Percentiles rank a stretch among this genome's conserved stretches.
These are phyloP conservation scores for Trachops cirrhosus DNA, from an alignment of 2,797 vertebrate species.

Conservation along the genomic window DNA sequence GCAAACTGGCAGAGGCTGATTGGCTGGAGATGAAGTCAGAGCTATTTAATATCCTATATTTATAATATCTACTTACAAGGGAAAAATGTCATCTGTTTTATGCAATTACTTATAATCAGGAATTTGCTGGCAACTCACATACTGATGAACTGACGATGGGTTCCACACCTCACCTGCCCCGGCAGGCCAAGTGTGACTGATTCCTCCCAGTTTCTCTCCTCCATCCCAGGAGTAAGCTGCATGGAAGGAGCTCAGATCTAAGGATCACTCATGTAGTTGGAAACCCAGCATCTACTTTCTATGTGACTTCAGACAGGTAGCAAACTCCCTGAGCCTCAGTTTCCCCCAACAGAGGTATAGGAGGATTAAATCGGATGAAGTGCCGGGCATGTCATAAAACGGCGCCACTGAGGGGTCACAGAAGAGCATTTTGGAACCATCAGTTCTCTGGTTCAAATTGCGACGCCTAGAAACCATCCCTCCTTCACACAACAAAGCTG, in stretches of 20 bases:
- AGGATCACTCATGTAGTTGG: not conserved
- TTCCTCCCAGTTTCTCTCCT: not conserved
- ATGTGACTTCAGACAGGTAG: not conserved
- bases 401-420: rapidly evolving
- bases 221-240: not conserved
- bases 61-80: constrained; percentile 61
- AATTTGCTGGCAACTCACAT: constrained; percentile 54
- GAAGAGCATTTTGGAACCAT: not conserved
- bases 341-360: not conserved
- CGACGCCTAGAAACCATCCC: not conserved
- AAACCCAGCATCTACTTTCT: not conserved
- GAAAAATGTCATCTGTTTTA: constrained; percentile 44
- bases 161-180: not conserved
- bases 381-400: not conserved
- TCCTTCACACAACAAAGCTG: not conserved
- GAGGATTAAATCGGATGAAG: not conserved
- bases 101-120: constrained; percentile 46
- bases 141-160: not conserved
- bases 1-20: constrained; percentile 31
- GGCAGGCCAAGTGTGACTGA: not conserved
- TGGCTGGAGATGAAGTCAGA: constrained; percentile 60
- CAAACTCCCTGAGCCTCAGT: not conserved
- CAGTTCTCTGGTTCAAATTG: not conserved
- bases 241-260: not conserved
- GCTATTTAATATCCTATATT: constrained; percentile 65